Evolutionary conservation across 2,888 invertebrate genomes (phyloP).

Genomic region (Chydorus sphaericus): DNA sequence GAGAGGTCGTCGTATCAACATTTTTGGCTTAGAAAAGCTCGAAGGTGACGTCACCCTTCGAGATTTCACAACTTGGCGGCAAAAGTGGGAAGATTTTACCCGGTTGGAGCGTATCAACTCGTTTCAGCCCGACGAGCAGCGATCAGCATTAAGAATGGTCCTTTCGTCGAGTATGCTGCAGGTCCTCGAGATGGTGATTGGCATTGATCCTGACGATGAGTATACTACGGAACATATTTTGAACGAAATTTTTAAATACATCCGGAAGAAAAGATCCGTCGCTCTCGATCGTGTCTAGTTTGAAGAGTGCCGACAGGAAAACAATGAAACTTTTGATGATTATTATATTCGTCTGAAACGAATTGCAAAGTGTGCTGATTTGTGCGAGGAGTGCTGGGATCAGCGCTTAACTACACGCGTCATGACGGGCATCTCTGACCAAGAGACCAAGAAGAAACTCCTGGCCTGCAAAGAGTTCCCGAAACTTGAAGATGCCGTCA

Average conservation of each 20-base stretch:
- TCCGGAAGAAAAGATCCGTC: neutral
- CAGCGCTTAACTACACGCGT: neutral
- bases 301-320: no score
- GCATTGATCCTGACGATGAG: neutral
- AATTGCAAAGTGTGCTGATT: neutral
- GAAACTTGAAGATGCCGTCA: neutral
- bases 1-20: neutral
- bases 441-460: neutral
- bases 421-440: neutral
- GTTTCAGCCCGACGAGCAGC: neutral
- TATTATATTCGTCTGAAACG: neutral
- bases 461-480: neutral
- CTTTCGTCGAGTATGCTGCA: neutral
- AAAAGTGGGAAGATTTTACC: neutral
- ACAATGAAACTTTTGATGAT: neutral
- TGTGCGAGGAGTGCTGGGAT: neutral
- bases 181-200: no score
- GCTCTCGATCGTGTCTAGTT: neutral
- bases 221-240: neutral
- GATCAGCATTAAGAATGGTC: neutral
- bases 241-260: neutral
- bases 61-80: neutral
- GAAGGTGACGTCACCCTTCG: neutral
- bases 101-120: neutral
- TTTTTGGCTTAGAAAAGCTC: conserved; percentile 2